Evolutionary conservation across 2,888 invertebrate genomes (phyloP).

Genomic region (Argyra leucocephala): DNA sequence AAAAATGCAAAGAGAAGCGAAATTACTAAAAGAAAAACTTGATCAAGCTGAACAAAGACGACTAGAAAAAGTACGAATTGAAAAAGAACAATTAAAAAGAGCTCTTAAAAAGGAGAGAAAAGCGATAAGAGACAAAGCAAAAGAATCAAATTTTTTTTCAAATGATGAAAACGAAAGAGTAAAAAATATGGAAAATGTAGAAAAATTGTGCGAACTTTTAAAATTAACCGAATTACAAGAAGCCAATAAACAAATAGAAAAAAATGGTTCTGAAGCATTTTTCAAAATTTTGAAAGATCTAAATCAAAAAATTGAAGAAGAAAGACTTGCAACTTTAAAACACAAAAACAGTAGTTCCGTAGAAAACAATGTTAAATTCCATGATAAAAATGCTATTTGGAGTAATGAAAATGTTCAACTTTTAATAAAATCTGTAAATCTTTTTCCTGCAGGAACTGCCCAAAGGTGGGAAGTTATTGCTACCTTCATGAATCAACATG

Average conservation of each 20-base stretch:
- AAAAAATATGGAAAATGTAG: slow-evolving; percentile 80
- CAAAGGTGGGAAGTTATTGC: slow-evolving; percentile 92
- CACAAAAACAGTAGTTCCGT: slow-evolving; percentile 40
- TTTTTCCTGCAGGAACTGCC: slow-evolving; percentile 94
- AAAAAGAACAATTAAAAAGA: slow-evolving; percentile 76
- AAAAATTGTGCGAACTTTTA: slow-evolving; percentile 78
- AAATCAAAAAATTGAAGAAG: slow-evolving; percentile 67
- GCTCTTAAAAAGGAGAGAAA: slow-evolving; percentile 81
- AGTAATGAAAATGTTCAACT: slow-evolving; percentile 73
- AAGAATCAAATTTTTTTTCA: slow-evolving; percentile 71
- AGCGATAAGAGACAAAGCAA: slow-evolving; percentile 64
- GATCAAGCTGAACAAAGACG: slow-evolving; percentile 74
- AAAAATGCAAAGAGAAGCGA: slow-evolving; percentile 60
- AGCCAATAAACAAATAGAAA: slow-evolving; percentile 60
- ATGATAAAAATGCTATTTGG: slow-evolving; percentile 53
- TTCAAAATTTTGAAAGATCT: slow-evolving; percentile 58
- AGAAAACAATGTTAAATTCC: slow-evolving; percentile 25
- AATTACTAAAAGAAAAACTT: slow-evolving; percentile 63
- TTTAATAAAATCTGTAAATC: slow-evolving; percentile 91
- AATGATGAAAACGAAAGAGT: slow-evolving; percentile 61
- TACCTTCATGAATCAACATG: slow-evolving; percentile 87
- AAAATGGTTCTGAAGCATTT: slow-evolving; percentile 57
- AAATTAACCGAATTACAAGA: slow-evolving; percentile 63
- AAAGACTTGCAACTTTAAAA: slow-evolving; percentile 55
- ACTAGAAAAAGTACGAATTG: slow-evolving; percentile 72